A percentile compares a stretch with the other conserved stretches of the same genome.
Conservation (phyloP, 2,888 invertebrate species). For the Cantharis rufa region DNA sequence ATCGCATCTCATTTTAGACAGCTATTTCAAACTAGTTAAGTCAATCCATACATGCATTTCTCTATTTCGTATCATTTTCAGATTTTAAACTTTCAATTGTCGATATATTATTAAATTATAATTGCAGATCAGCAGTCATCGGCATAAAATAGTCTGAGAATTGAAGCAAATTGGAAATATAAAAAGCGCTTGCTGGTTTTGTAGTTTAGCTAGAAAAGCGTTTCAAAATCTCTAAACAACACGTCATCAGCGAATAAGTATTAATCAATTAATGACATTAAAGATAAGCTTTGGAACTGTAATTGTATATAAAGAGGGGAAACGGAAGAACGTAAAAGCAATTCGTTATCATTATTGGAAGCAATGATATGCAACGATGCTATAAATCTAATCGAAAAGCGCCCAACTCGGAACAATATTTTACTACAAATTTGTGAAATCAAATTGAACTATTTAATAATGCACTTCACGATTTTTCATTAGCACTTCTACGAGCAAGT, state of each 20-base stretch:
- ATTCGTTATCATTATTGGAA: not conserved
- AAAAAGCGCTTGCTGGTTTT: not conserved
- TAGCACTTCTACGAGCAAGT: not conserved
- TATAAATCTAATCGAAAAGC: not conserved
- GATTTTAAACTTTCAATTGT: not conserved
- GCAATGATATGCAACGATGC: not conserved
- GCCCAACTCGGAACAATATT: not conserved
- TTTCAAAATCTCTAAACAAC: not conserved
- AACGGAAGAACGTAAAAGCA: not conserved
- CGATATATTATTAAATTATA: not conserved
- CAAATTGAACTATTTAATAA: slow-evolving; percentile 2
- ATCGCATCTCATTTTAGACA: no score
- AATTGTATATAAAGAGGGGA: not conserved
- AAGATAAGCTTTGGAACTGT: not conserved
- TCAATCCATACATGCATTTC: no score
- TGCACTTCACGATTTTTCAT: slow-evolving; percentile 2
- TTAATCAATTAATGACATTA: not conserved
- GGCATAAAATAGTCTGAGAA: not conserved
- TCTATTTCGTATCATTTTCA: no score
- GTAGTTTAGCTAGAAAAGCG: not conserved
- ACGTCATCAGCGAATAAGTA: not conserved
- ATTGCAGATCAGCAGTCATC: not conserved
- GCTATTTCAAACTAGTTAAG: no score
- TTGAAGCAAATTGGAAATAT: not conserved
- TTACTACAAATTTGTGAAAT: not conserved